These are phyloP conservation scores for Turdus rufiventris DNA, from an alignment of 2,113 vertebrate species.

Conservation along the genomic window DNA sequence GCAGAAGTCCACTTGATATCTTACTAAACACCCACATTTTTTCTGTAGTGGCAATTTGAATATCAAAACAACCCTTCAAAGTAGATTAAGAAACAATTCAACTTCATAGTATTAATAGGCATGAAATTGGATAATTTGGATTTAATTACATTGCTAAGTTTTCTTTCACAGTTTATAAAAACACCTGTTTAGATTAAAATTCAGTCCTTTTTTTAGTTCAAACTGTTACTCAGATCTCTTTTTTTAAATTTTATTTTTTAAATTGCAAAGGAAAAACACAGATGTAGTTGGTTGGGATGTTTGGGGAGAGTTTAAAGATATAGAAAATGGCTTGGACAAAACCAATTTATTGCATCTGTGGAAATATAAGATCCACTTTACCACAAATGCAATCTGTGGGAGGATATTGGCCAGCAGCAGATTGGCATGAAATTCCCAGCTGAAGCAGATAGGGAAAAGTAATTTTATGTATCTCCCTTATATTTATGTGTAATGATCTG, in stretches of 20 bases:
- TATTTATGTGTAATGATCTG: not conserved
- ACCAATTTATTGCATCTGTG: slow-evolving; percentile 9
- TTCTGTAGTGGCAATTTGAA: slow-evolving; percentile 50
- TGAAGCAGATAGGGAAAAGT: slow-evolving; percentile 3
- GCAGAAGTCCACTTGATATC: slow-evolving; percentile 38
- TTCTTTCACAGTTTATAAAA: slow-evolving; percentile 47
- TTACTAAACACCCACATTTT: slow-evolving; percentile 27
- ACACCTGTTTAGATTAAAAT: slow-evolving; percentile 51
- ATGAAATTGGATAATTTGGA: slow-evolving; percentile 70
- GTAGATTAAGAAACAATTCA: slow-evolving; percentile 62
- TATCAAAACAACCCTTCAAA: slow-evolving; percentile 66
- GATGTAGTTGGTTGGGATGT: not conserved
- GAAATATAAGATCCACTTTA: slow-evolving; percentile 11
- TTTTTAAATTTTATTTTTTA: not conserved
- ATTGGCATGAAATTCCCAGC: slow-evolving; percentile 34
- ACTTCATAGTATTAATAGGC: slow-evolving; percentile 58
- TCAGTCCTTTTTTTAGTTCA: not conserved
- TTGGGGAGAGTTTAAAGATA: slow-evolving; percentile 19
- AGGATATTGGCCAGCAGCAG: not conserved
- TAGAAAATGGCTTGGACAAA: not conserved
- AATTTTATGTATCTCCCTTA: slow-evolving; percentile 7
- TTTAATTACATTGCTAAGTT: slow-evolving; percentile 62
- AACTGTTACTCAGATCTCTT: not conserved
- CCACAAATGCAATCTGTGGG: not conserved
- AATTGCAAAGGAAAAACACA: not conserved